These are phyloP conservation scores for Thalassarche chlororhynchos DNA, from an alignment of 2,113 vertebrate species.

Conservation along the genomic window DNA sequence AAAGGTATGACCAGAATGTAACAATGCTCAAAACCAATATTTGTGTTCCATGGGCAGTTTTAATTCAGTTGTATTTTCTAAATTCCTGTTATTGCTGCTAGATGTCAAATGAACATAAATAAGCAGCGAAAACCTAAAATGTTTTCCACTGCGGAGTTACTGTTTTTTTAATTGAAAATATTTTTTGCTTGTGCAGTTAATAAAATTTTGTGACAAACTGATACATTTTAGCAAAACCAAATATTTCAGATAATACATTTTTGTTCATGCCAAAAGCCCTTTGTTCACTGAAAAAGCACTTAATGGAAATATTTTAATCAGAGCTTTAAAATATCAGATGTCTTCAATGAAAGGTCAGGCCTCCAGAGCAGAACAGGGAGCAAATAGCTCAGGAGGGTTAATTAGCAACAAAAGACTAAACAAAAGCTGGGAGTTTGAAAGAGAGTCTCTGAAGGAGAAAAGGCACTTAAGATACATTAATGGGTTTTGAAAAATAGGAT, in stretches of 20 bases:
- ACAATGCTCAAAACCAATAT: fast-evolving
- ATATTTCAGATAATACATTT: not conserved
- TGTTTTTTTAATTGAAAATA: not conserved
- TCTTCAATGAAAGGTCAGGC: slow-evolving; percentile 22
- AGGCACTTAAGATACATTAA: not conserved
- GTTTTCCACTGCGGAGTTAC: not conserved
- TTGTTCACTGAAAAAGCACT: not conserved
- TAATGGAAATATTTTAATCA: slow-evolving; percentile 34
- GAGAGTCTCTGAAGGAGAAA: not conserved
- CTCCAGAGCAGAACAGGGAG: not conserved
- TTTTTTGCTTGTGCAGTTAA: not conserved
- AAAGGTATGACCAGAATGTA: not conserved
- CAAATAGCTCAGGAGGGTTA: slow-evolving; percentile 30
- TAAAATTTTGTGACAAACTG: not conserved
- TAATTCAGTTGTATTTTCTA: not conserved
- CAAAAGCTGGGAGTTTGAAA: not conserved
- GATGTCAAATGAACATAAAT: not conserved
- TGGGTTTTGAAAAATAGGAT: not conserved
- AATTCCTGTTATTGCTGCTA: not conserved
- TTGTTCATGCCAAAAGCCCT: not conserved
- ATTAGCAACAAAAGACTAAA: slow-evolving; percentile 36
- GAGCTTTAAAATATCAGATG: slow-evolving; percentile 9
- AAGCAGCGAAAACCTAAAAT: not conserved
- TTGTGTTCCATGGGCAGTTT: not conserved
- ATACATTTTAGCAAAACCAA: not conserved